Percentiles rank a stretch among this genome's conserved stretches.
phyloP scores from a whole-genome alignment of 2,888 invertebrate species.

The Caenorhabditis sp. region DNA sequence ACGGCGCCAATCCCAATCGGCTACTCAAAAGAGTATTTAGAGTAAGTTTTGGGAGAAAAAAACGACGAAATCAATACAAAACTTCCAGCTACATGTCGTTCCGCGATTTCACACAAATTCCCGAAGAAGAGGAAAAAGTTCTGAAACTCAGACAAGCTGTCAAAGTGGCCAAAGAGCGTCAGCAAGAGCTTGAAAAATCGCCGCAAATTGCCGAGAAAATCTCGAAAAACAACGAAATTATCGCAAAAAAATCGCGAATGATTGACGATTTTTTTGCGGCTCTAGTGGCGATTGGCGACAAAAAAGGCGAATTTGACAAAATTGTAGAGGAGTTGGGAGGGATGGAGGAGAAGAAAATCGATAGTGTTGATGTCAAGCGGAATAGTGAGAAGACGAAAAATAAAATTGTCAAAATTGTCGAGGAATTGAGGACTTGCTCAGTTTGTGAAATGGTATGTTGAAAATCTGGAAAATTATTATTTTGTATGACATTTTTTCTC shows the following conservation, averaged over 20 bases:
- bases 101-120: constrained; percentile 51
- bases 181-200: constrained; percentile 12
- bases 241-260: constrained; percentile 4
- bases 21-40: constrained; percentile 48
- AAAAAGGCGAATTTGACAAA: not conserved
- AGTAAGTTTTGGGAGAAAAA: constrained; percentile 15
- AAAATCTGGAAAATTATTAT: no score
- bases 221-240: not conserved
- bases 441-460: not conserved
- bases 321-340: not conserved
- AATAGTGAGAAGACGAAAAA: not conserved
- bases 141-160: constrained; percentile 15
- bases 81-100: constrained; percentile 53
- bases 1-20: constrained; percentile 28
- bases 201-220: constrained; percentile 4
- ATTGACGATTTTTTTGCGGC: not conserved
- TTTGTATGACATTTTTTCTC: no score
- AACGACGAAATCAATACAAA: not conserved
- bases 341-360: not conserved
- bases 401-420: not conserved
- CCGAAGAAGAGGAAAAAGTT: constrained; percentile 49
- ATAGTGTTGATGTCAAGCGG: not conserved
- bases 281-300: not conserved
- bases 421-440: not conserved
- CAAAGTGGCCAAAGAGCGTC: constrained; percentile 11